phyloP scores from a whole-genome alignment of 37 sponge, comb jelly and placozoan genomes.

The Crambe crambe region DNA sequence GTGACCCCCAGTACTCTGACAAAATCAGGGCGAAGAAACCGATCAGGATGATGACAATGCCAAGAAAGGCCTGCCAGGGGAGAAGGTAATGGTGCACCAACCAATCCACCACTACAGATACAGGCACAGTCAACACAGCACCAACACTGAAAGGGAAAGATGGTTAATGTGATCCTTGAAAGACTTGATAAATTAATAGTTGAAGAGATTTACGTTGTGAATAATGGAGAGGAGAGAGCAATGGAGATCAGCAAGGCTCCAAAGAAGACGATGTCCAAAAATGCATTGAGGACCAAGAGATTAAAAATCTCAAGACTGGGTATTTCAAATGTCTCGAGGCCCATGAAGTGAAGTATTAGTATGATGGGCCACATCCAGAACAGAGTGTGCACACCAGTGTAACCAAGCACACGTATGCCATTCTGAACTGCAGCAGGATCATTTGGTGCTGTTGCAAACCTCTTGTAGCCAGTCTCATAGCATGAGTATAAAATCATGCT shows the following conservation, averaged over 20 bases:
- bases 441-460: constrained; percentile 30
- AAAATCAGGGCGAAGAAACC: constrained; percentile 58
- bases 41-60: constrained; percentile 46
- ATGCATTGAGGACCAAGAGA: constrained; percentile 30
- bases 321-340: constrained; percentile 40
- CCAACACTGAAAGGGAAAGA: too few species aligned
- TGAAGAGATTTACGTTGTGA: constrained; percentile 75
- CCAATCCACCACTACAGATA: constrained; percentile 55
- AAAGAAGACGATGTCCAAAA: constrained; percentile 55
- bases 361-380: constrained; percentile 54
- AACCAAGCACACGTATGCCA: constrained; percentile 65
- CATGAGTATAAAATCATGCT: constrained; percentile 19
- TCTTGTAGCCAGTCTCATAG: constrained; percentile 67
- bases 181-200: too few species aligned
- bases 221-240: constrained; percentile 70
- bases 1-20: constrained; percentile 30
- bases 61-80: constrained; percentile 20
- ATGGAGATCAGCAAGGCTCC: constrained; percentile 41
- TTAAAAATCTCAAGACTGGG: constrained; percentile 23
- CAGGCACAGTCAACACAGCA: constrained; percentile 44
- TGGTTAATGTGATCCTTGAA: too few species aligned
- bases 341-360: constrained; percentile 33
- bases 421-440: constrained; percentile 69
- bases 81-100: constrained; percentile 39
- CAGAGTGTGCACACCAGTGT: constrained; percentile 73